These are phyloP conservation scores for Mactra quadrangularis DNA, from an alignment of 1,140 invertebrate genomes.

Conservation along the genomic window DNA sequence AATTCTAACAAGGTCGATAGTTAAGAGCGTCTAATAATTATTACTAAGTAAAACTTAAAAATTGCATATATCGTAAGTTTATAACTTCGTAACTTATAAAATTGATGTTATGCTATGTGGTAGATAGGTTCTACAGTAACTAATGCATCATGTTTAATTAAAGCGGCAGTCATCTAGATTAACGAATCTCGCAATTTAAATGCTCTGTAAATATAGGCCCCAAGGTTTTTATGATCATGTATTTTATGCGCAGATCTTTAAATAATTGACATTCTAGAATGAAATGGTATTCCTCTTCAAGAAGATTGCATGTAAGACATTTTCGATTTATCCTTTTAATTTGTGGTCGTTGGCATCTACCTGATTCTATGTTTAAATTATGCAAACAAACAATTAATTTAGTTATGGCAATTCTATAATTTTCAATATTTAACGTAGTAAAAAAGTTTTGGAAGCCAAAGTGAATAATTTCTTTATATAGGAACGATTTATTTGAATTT, in stretches of 20 bases:
- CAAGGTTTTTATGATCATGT: no score
- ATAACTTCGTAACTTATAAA: no score
- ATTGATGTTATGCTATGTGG: no score
- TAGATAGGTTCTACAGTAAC: no score
- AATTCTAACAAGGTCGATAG: no score
- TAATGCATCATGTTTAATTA: no score
- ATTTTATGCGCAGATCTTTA: not conserved
- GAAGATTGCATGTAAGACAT: constrained; percentile 9
- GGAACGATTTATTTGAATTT: constrained; percentile 4
- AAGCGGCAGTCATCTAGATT: no score
- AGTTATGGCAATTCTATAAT: constrained; percentile 13
- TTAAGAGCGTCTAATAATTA: no score
- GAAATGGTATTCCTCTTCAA: constrained; percentile 49
- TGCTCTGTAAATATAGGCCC: no score
- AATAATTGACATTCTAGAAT: constrained; percentile 29
- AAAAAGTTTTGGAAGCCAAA: constrained; percentile 18
- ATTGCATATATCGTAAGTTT: no score
- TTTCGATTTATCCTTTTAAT: not conserved
- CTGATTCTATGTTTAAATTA: constrained; percentile 29
- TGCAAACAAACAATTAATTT: constrained; percentile 22
- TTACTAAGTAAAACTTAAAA: no score
- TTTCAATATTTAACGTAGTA: not conserved
- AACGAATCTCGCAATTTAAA: no score
- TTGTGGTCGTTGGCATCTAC: constrained; percentile 15
- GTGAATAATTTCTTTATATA: constrained; percentile 15